Conservation (phyloP, 2,888 invertebrate genomes). For the Drosophila anomalipes region DNA sequence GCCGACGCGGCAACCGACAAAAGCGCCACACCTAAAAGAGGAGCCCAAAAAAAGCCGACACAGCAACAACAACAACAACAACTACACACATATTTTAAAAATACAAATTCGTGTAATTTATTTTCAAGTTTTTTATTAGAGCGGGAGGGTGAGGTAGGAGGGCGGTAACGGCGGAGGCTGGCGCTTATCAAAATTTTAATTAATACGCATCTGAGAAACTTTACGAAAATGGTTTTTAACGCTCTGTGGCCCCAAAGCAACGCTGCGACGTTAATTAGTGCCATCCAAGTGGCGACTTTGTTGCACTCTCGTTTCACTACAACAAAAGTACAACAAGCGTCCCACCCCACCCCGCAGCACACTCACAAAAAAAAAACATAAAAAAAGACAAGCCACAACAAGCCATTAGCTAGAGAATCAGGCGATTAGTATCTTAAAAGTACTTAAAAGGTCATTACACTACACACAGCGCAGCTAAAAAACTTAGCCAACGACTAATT, state of each 20-base stretch:
- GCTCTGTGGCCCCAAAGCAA: slow-evolving; percentile 65
- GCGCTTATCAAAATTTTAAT: slow-evolving; percentile 80
- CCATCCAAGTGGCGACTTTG: slow-evolving; percentile 75
- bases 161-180: slow-evolving; percentile 17
- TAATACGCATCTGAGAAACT: slow-evolving; percentile 80
- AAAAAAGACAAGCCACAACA: slow-evolving; percentile 71
- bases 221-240: slow-evolving; percentile 69
- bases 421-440: slow-evolving; percentile 80
- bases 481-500: slow-evolving; percentile 79
- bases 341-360: neutral
- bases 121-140: slow-evolving; percentile 75
- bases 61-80: slow-evolving; percentile 11
- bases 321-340: slow-evolving; percentile 23
- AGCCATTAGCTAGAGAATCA: slow-evolving; percentile 73
- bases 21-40: slow-evolving; percentile 67
- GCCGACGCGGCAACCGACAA: slow-evolving; percentile 57
- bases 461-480: slow-evolving; percentile 44
- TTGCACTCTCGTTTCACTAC: slow-evolving; percentile 63
- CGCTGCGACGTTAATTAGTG: slow-evolving; percentile 73
- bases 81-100: slow-evolving; percentile 30
- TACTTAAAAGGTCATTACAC: slow-evolving; percentile 81
- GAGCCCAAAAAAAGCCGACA: slow-evolving; percentile 22
- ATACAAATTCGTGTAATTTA: slow-evolving; percentile 75
- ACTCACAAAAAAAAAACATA: neutral
- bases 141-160: neutral